A percentile compares a stretch with the other conserved stretches of the same genome.
Conservation (phyloP, 2,888 invertebrate genomes). For the Apamea monoglypha region DNA sequence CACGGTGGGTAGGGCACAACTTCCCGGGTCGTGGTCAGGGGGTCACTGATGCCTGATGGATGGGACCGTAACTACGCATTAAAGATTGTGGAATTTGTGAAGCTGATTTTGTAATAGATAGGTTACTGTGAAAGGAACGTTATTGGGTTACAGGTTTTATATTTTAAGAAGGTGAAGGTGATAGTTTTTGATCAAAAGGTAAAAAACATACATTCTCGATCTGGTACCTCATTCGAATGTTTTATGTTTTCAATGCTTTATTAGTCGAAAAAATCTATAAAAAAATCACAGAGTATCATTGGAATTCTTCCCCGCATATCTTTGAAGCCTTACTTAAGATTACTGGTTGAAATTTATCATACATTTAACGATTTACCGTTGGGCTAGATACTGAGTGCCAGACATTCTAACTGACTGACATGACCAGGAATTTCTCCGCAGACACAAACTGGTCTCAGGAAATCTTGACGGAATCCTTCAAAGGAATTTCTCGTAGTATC, state of each 20-base stretch:
- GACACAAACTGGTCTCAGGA: constrained; percentile 42
- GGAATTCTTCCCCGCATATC: constrained; percentile 15
- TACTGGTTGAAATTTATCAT: constrained; percentile 36
- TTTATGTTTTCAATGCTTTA: background rate
- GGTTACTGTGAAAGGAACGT: background rate
- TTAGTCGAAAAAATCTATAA: background rate
- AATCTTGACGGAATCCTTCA: constrained; percentile 34
- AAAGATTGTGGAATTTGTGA: constrained; percentile 53
- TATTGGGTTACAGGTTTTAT: background rate
- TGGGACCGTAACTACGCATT: constrained; percentile 72
- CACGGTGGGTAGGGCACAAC: constrained; percentile 55
- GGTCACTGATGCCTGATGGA: constrained; percentile 71
- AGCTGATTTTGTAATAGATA: constrained; percentile 23
- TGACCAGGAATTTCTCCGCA: constrained; percentile 25
- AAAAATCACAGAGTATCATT: constrained; percentile 7
- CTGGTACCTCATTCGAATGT: background rate
- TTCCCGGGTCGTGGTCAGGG: constrained; percentile 74
- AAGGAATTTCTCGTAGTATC: constrained; percentile 16
- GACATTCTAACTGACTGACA: constrained; percentile 47
- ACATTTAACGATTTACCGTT: constrained; percentile 56
- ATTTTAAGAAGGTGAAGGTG: background rate
- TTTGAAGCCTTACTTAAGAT: constrained; percentile 23
- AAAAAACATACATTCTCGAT: background rate
- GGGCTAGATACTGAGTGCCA: constrained; percentile 35
- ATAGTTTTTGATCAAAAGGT: background rate